Percentiles rank a stretch among this genome's conserved stretches.
Evolutionary conservation across 1,140 invertebrate genomes (phyloP).

Genomic region (Achatina immaculata): DNA sequence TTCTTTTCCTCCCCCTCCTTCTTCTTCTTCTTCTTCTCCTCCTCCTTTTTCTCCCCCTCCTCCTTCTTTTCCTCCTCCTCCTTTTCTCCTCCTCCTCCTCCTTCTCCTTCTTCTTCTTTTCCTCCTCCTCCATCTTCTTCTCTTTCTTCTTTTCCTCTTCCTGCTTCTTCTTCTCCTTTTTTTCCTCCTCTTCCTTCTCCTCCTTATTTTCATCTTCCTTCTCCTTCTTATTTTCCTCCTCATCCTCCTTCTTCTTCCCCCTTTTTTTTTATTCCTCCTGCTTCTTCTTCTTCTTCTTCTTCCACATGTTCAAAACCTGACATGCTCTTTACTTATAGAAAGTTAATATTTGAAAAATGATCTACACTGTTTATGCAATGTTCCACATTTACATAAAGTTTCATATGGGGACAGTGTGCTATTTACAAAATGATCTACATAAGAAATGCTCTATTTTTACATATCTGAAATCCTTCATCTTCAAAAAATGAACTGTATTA

Average conservation of each 20-base stretch:
- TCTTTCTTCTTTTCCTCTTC: background rate
- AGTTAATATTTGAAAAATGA: no score
- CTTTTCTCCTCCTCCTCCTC: background rate
- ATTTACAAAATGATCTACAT: no score
- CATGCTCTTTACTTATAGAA: background rate
- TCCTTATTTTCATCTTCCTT: no score
- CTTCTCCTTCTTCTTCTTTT: background rate
- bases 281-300: background rate
- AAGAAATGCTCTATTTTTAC: no score
- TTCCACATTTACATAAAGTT: no score
- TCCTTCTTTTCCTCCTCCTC: background rate
- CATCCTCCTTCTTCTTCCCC: background rate
- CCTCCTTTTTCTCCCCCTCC: background rate
- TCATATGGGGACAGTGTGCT: no score
- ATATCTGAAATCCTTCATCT: no score
- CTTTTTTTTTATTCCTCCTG: background rate
- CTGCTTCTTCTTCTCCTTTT: no score
- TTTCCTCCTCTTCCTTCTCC: background rate
- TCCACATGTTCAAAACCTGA: background rate
- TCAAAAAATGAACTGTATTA: no score
- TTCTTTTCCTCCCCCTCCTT: no score
- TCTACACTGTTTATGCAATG: no score
- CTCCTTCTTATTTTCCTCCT: background rate
- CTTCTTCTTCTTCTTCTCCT: background rate
- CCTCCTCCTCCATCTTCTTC: no score